These are phyloP conservation scores for Brachirus orientalis DNA, from an alignment of 2,113 vertebrate species.

Conservation along the genomic window DNA sequence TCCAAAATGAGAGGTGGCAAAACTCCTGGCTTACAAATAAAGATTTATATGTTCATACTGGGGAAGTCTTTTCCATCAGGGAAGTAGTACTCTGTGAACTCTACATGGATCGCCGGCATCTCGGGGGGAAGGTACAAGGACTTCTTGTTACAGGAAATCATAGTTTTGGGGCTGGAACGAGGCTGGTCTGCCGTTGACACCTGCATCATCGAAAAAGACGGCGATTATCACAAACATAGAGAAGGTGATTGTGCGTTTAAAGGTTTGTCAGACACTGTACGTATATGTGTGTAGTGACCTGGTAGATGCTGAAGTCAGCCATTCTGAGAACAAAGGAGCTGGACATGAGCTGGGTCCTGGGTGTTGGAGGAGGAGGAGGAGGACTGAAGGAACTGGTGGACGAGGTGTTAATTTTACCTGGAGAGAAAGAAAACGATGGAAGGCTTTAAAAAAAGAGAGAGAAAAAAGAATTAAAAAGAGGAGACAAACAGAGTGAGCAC, in stretches of 20 bases:
- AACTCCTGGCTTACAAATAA: too few species aligned
- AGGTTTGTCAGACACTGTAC: neutral
- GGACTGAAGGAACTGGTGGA: slow-evolving; percentile 82
- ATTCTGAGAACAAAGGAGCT: slow-evolving; percentile 95
- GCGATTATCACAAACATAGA: neutral
- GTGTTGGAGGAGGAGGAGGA: slow-evolving; percentile 79
- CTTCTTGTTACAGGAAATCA: slow-evolving; percentile 99
- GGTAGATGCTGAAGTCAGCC: slow-evolving; percentile 97
- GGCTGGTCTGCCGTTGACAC: slow-evolving; percentile 96
- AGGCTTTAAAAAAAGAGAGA: neutral
- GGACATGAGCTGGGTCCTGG: slow-evolving; percentile 93
- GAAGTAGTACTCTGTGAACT: slow-evolving; percentile 99
- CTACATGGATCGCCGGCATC: slow-evolving; percentile 96
- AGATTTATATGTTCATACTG: slow-evolving; percentile 81
- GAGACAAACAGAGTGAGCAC: slow-evolving; percentile 20
- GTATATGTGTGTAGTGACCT: slow-evolving; percentile 78
- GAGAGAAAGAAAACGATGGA: neutral
- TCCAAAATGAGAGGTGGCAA: too few species aligned
- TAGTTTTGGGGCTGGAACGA: slow-evolving; percentile 92
- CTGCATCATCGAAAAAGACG: slow-evolving; percentile 65
- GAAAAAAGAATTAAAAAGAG: slow-evolving; percentile 14
- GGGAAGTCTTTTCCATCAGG: slow-evolving; percentile 97
- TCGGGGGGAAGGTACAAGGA: slow-evolving; percentile 95
- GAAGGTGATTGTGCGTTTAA: too few species aligned
- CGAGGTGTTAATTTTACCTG: slow-evolving; percentile 82